Percentiles rank a stretch among this genome's conserved stretches.
Conservation (phyloP, 2,888 invertebrate genomes). For the Volucella zonaria region DNA sequence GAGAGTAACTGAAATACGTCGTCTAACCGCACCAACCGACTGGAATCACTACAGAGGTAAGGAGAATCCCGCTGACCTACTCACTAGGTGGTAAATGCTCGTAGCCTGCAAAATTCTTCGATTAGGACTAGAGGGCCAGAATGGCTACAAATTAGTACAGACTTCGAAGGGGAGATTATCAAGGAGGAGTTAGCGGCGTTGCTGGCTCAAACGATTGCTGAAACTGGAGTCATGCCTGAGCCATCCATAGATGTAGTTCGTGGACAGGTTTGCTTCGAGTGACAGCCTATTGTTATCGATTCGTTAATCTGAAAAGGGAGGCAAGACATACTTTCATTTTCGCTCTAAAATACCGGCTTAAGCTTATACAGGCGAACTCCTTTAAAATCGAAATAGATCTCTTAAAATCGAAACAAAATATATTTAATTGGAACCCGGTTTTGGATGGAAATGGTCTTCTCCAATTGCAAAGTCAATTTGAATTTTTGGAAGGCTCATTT, state of each 20-base stretch:
- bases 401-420: not conserved
- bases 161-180: no score
- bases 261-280: slow-evolving; percentile 10
- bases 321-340: not conserved
- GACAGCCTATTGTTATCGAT: slow-evolving; percentile 9
- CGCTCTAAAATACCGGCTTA: not conserved
- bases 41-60: no score
- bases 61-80: no score
- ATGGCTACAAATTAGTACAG: no score
- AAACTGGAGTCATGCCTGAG: no score
- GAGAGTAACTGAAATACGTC: no score
- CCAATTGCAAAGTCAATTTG: slow-evolving; percentile 1
- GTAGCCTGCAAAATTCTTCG: no score
- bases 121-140: no score
- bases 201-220: no score
- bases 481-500: not conserved
- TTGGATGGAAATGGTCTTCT: slow-evolving; percentile 8
- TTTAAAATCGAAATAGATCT: slow-evolving; percentile 2
- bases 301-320: not conserved
- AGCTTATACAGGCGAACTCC: not conserved
- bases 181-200: not conserved
- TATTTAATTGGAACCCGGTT: not conserved
- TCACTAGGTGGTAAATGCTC: no score
- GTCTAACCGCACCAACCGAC: no score
- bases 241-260: not conserved